Base-by-base conservation (phyloP, 2,113 vertebrate species). In the Alces alces region DNA sequence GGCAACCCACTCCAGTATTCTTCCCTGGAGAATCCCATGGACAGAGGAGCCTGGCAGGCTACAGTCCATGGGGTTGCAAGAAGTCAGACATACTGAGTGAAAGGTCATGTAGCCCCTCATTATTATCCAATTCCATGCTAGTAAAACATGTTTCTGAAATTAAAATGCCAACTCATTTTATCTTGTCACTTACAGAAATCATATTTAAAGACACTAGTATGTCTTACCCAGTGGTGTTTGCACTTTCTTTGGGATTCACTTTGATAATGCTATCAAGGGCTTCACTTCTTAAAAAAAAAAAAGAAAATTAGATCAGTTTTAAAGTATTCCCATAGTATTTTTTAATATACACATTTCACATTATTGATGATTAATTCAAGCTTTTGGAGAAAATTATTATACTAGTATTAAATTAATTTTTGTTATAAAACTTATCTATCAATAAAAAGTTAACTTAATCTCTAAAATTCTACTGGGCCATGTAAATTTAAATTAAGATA, bases 231-330 rank as follows among this genome's bases (percentile, higher is more conserved):
- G 89, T 70, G 23, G 36, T 52, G 39, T 54, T 79, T 96, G 94
- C 84, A 52, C 87, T 92, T 96, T 47, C 90, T 95, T 89, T 96
- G 90, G 70, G 39, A 21, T 17, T 98, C 21, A 47, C 50, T 98
- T 96, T 86, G 21, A 55, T 93, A 84, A 94, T 43, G 93, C 89
- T 87, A 70, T 96, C 91, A 91, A 96, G 43, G 39, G 96, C 45
- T 97, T 96, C 1, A 3, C 90, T 84, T 93, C 76, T 98, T 93
- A 94, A 50, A 96, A 79, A 43, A 25, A 73, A 36, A 43, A 27
- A 76, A 36, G 47, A 96, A 89, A 96, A 17, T 94, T 92, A 86
- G 25, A 64, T 92, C 21, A 89, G 78, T 91, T 94, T 97, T 60
- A 70, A 45, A 95, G 55, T 50, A 92, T 61, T 89, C 16, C 13